Evolutionary conservation across 2,113 vertebrate genomes (phyloP).

Genomic region (Noturus placidus): DNA sequence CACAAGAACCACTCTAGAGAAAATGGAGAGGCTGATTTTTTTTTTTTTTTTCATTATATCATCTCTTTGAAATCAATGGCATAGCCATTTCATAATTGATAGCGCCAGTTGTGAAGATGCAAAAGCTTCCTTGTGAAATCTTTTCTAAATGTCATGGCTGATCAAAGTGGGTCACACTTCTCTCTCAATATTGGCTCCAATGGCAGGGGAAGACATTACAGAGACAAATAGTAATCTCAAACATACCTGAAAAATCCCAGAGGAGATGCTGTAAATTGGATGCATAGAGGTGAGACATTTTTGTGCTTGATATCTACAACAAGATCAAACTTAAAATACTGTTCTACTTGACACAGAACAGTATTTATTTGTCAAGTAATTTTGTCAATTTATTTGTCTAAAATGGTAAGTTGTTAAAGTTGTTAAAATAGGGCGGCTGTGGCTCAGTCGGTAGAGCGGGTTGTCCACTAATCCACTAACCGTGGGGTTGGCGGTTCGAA

Average conservation of each 20-base stretch:
- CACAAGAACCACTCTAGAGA: constrained; percentile 2
- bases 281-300: constrained; percentile 15
- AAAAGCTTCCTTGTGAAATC: constrained; percentile 29
- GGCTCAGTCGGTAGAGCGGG: too few relatives aligned
- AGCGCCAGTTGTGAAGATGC: constrained; percentile 19
- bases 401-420: background rate
- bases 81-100: constrained; percentile 38
- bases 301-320: background rate
- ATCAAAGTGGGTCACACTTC: constrained; percentile 12
- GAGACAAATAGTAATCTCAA: constrained; percentile 31
- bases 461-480: too few relatives aligned
- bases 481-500: too few relatives aligned
- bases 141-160: constrained; percentile 12
- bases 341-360: constrained; percentile 15
- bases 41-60: constrained; percentile 1
- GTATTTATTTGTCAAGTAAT: constrained; percentile 17
- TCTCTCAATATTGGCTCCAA: background rate
- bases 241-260: constrained; percentile 10
- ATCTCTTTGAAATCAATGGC: constrained; percentile 32
- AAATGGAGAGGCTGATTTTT: background rate
- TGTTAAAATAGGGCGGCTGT: too few relatives aligned
- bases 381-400: too few relatives aligned
- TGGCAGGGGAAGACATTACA: background rate
- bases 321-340: constrained; percentile 5
- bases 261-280: constrained; percentile 36